Evolutionary conservation across 2,888 invertebrate species (phyloP), one percentile per base, ranked within the genome.

Genomic region (Leptura quadrifasciata): DNA sequence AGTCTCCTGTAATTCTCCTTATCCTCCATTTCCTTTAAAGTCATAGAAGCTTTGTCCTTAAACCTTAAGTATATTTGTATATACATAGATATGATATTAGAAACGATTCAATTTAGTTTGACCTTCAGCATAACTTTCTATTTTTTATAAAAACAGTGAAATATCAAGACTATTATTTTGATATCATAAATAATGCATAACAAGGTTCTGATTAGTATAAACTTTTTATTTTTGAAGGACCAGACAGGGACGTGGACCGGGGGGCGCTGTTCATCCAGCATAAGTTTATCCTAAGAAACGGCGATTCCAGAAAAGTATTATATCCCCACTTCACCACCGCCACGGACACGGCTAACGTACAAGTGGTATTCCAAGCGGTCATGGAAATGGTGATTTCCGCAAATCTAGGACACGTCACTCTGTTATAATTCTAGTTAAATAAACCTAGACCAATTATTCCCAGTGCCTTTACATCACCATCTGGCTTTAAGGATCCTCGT

Each of bases 321-420:
- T 93, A 92, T 86, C 92, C 93, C 1, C 93, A 93, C 87, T 93
- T 93, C 86, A 93, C 93, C 55, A 93, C 93, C 12, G 93, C 93
- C 35, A 93, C 93, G 0, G 93, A 93, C 84, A 93, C 93, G 24
- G 92, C 92, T 80, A 93, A 93, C 87, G 92, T 93, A 39, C 92
- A 92, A 87, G 92, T 92, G 18, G 93, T 93, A 31, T 93, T 93
- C 83, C 92, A 93, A 84, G 91, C 92, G 52, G 92, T 93, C 75
- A 93, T 93, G 92, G 93, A 93, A 86, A 93, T 92, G 85, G 92
- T 93, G 54, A 91, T 93, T 74, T 90, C 91, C 78, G 92, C 92
- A 80, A 93, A 93, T 88, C 89, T 93, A 61, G 90, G 91, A 61
- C 91, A 91, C 78, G 91, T 92, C 55, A 91, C 92, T 31, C 86